phyloP scores from a whole-genome alignment of 2,113 vertebrate genomes.

The Takifugu bimaculatus region DNA sequence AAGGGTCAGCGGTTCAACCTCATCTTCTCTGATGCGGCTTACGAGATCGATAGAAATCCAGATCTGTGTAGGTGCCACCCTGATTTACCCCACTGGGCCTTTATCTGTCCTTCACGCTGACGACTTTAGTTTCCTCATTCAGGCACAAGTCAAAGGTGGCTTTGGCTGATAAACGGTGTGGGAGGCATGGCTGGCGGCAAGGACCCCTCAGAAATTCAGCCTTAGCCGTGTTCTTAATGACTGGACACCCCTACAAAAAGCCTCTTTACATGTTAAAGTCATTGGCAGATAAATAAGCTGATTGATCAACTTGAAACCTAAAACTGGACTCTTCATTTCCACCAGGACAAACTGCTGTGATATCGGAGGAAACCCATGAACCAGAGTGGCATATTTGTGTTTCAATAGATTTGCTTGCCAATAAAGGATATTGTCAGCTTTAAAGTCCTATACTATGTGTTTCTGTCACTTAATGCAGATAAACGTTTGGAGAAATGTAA shows the following conservation, averaged over 20 bases:
- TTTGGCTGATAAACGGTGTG: conserved; percentile 2
- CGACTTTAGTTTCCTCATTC: background rate
- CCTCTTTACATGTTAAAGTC: conserved; percentile 11
- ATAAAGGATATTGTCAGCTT: conserved; percentile 24
- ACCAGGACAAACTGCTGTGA: conserved; percentile 11
- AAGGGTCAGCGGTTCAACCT: conserved; percentile 18
- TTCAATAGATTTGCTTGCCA: conserved; percentile 14
- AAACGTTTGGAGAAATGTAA: conserved; percentile 30
- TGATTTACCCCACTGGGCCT: no score
- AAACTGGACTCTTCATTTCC: conserved; percentile 21
- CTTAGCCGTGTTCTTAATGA: no score
- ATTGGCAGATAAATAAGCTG: conserved; percentile 21
- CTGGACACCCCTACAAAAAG: background rate
- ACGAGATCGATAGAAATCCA: no score
- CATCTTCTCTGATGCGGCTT: background rate
- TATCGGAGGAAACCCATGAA: conserved; percentile 13
- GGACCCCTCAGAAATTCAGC: background rate
- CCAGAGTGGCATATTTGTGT: conserved; percentile 22
- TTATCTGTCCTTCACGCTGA: background rate
- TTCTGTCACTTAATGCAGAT: conserved; percentile 6
- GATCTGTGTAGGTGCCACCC: no score
- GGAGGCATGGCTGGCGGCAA: background rate
- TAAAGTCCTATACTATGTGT: conserved; percentile 9
- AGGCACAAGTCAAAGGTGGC: conserved; percentile 7
- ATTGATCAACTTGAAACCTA: conserved; percentile 20